Evolutionary conservation across 2,888 invertebrate species (phyloP), one percentile per base, ranked within the genome.

Genomic region (Tenthredo scrophulariae): DNA sequence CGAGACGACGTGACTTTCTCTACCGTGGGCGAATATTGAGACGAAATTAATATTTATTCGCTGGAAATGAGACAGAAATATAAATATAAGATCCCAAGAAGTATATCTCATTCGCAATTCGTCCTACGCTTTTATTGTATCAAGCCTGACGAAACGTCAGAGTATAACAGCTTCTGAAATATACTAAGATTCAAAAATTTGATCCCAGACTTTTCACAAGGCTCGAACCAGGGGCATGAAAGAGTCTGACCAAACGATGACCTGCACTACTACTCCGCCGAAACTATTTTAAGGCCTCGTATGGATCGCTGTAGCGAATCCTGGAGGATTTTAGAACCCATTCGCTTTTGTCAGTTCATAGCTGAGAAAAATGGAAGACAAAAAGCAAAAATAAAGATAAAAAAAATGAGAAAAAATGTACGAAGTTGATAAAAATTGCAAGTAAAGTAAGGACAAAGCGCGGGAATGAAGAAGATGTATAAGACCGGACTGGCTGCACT

Each of bases 401-500:
- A 37, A 40, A n/a, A n/a, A 13, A 43, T 22, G 22, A 4, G 7
- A 10, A 37, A 72, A 40, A 74, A 74, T 74, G 22, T 22, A 43
- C 26, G 5, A 50, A 77, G 46, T 54, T 77, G 54, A 54, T 77
- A 33, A 77, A 77, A 77, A 79, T 54, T 54, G 79, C 46, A 37
- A 46, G 43, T 33, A 70, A 70, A 67, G n/a, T 67, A 33, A 83
- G 79, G 82, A 82, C 79, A 54, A 77, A 86, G 86, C 46, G 86
- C 46, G 43, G 75, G 70, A 85, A 85, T 84, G 83, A 83, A 86
- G 85, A 85, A 82, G 46, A 87, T 84, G 37, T 77, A 54, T 77
- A 87, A 85, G 85, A 75, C 85, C 87, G 85, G 86, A 87, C 86
- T 87, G 58, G 88, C 87, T 89, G 88, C 89, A 89, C 88, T 90